phyloP scores from a whole-genome alignment of 2,888 invertebrate genomes.

The Drepana falcataria region DNA sequence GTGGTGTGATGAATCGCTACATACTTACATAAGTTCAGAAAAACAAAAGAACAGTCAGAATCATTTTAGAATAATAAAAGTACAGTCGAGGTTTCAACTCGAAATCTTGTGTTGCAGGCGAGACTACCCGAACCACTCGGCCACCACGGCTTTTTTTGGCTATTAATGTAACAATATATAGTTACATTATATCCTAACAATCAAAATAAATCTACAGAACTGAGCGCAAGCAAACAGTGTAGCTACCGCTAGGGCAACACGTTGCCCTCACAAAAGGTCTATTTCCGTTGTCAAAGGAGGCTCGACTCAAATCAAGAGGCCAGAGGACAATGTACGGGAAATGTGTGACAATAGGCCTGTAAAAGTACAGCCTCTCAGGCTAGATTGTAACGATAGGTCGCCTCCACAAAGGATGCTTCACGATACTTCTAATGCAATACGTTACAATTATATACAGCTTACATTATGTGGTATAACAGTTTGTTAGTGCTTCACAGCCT shows the following conservation, averaged over 20 bases:
- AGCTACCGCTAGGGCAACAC: background rate
- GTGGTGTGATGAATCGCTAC: too few relatives aligned
- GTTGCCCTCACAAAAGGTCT: constrained; percentile 6
- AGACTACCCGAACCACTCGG: too few relatives aligned
- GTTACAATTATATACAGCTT: background rate
- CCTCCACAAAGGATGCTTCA: background rate
- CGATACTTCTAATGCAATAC: background rate
- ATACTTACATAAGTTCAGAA: too few relatives aligned
- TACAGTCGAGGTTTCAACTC: too few relatives aligned
- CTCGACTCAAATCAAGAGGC: constrained; percentile 26
- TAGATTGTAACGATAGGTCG: constrained; percentile 3
- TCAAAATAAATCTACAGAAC: background rate
- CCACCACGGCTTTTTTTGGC: too few relatives aligned
- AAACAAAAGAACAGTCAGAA: too few relatives aligned
- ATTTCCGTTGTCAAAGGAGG: constrained; percentile 22
- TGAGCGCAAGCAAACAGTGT: background rate
- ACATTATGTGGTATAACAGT: too few relatives aligned
- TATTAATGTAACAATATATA: too few relatives aligned
- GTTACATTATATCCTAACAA: background rate
- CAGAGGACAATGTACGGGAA: constrained; percentile 27
- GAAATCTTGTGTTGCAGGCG: too few relatives aligned
- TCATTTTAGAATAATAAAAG: too few relatives aligned
- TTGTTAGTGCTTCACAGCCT: too few relatives aligned
- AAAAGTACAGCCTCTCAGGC: constrained; percentile 22
- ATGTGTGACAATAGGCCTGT: constrained; percentile 25